phyloP scores from a whole-genome alignment of 2,113 vertebrate genomes.

The Caranx ignobilis region DNA sequence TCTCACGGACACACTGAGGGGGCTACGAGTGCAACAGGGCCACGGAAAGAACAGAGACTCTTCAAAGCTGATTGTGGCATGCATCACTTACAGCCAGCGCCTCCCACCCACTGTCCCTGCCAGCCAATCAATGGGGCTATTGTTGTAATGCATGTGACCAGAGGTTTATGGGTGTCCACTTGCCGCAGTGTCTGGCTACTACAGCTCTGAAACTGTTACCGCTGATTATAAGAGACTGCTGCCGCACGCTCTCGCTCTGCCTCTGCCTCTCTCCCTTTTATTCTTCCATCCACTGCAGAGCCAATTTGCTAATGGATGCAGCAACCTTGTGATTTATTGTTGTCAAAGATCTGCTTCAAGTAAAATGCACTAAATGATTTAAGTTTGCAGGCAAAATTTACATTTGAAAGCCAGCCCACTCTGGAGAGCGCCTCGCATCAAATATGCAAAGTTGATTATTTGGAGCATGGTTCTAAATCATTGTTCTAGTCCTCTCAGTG shows the following conservation, averaged over 20 bases:
- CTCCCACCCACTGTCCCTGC: constrained; percentile 60
- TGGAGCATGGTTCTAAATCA: constrained; percentile 77
- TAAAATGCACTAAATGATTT: constrained; percentile 80
- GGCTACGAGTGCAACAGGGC: constrained; percentile 30
- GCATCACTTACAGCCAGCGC: constrained; percentile 59
- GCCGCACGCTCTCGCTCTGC: constrained; percentile 48
- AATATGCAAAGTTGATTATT: constrained; percentile 82
- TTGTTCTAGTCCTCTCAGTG: constrained; percentile 71
- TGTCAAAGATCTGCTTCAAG: constrained; percentile 78
- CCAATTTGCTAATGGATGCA: constrained; percentile 85
- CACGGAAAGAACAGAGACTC: constrained; percentile 50
- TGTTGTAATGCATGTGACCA: constrained; percentile 62
- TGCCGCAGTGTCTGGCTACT: constrained; percentile 72
- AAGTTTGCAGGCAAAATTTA: constrained; percentile 77
- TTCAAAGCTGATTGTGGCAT: constrained; percentile 67
- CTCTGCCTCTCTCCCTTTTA: constrained; percentile 49
- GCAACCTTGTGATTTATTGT: constrained; percentile 84
- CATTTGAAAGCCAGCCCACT: constrained; percentile 79
- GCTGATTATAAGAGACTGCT: constrained; percentile 72
- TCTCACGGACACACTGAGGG: constrained; percentile 58
- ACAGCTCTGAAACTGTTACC: constrained; percentile 63
- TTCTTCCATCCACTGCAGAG: constrained; percentile 71
- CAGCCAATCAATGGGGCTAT: constrained; percentile 67
- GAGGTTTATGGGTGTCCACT: constrained; percentile 64
- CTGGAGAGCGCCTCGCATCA: constrained; percentile 73